Evolutionary conservation across 2,888 invertebrate genomes (phyloP), one percentile per base, ranked within the genome.

Genomic region (Athetis lepigone): DNA sequence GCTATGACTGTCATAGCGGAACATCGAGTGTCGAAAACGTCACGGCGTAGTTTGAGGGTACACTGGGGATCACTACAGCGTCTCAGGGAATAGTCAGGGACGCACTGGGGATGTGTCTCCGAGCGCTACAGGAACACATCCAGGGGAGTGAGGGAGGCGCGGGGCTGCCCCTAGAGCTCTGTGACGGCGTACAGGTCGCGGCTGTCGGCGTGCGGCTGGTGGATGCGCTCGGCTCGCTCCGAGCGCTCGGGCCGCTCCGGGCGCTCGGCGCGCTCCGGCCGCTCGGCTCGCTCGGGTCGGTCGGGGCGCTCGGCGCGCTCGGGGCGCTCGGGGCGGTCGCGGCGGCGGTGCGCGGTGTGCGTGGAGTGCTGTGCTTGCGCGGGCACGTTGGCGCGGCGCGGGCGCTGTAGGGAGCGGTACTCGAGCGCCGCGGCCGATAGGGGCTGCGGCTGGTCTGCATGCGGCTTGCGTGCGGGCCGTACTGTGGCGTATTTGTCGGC

Each of bases 131-230:
- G 57, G 19, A 72, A 50, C 50, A 72, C 62, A 54, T 72, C 71
- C 46, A 63, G 50, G n/a, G 71, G 71, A 36, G 69, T 69, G 13
- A 74, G 42, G 27, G 71, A 74, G 47, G 71, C 74, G 51, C 69
- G 74, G 18, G 71, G 69, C 9, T 47, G 46, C 54, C 55, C 69
- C 75, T 86, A 87, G 65, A 87, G 82, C 57, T 87, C 86, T 1
- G 98, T 97, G 75, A 98, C 97, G 51, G 97, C 97, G 87, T 97
- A 97, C 75, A 97, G 88, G 87, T 97, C 96, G 58, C 95, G 93
- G 68, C 94, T 92, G 80, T 93, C 95, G 2, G 68, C 70, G 27
- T 78, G 81, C 11, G 77, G 76, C 5, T 72, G 66, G 13, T 67
- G 66, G 75, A 65, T 70, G 23, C 61, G 80, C 45, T 77, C 81